Evolutionary conservation across 2,797 vertebrate species (phyloP), one percentile per base, ranked within the genome.

Genomic region (Remorina albescens): DNA sequence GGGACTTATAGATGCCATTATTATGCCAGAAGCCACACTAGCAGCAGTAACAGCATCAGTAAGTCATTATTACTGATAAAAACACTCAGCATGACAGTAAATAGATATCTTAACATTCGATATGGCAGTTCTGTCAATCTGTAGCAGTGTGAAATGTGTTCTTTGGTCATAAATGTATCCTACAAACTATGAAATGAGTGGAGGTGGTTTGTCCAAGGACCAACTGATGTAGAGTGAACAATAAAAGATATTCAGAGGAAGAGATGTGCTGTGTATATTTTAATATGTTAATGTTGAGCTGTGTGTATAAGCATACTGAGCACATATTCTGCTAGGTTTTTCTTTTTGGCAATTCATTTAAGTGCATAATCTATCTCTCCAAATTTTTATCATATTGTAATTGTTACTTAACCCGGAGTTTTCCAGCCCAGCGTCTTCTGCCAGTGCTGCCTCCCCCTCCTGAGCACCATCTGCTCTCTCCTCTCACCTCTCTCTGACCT

Each of bases 1-100:
- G 81, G 91, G 87, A 91, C 81, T 87, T 90, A 89, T 92, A 91
- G 89, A 94, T 90, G 84, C 91, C 91, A 92, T 93, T 94, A 91
- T 91, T 92, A 89, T 86, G 84, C 92, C 90, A 91, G 90, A 93
- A 87, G 88, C 90, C 91, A 93, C 91, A 92, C 90, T 92, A 94
- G 92, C 89, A 91, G 90, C 92, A 91, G 91, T 86, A 87, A 93
- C 88, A 92, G 88, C 93, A 92, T 94, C 92, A 91, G 90, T 92
- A 85, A 90, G 86, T 86, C 87, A 90, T 91, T 89, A 87, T 80
- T 89, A 92, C 93, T 93, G 93, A 92, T 86, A 57, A 87, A 93
- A 93, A 89, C 86, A 92, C 87, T 89, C 91, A 93, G 95, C 95
- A 95, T 95, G 94, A 93, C 92, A 93, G 91, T 93, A 91, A 94